A percentile compares a stretch with the other conserved stretches of the same genome.
These are phyloP conservation scores for Pseudobourletiella spinata DNA, from an alignment of 1,140 invertebrate species.

Conservation along the genomic window DNA sequence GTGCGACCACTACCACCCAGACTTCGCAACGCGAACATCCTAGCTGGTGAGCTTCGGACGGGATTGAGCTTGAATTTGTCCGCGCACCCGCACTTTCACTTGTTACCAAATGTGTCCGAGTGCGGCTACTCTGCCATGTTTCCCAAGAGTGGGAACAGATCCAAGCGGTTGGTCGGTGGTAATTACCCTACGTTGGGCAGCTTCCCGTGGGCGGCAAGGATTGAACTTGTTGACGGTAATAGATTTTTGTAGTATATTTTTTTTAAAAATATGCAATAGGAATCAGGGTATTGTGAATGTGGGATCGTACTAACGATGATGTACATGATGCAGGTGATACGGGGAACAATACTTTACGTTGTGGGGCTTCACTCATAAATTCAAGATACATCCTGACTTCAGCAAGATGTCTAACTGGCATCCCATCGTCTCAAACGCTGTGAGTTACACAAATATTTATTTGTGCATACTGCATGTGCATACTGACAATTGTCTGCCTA, in stretches of 20 bases:
- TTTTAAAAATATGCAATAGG: too few species aligned
- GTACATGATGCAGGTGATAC: slow-evolving; percentile 3
- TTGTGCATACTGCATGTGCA: background rate
- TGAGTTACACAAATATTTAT: slow-evolving; percentile 1
- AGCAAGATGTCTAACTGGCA: slow-evolving; percentile 5
- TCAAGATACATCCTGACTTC: slow-evolving; percentile 9
- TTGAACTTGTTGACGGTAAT: slow-evolving; percentile 1
- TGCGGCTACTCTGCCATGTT: slow-evolving; percentile 5
- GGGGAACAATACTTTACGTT: background rate
- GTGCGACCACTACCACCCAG: background rate
- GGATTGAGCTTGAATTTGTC: background rate
- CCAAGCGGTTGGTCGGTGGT: background rate
- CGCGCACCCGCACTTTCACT: background rate
- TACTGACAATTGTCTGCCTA: background rate
- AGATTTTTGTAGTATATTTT: background rate
- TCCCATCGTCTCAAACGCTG: background rate
- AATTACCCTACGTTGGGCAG: background rate
- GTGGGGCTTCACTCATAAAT: slow-evolving; percentile 12
- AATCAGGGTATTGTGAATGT: too few species aligned
- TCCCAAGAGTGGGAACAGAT: background rate
- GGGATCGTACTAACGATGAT: too few species aligned
- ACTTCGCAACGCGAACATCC: background rate
- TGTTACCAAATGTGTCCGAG: slow-evolving; percentile 1
- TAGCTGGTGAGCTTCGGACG: background rate
- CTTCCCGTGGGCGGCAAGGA: slow-evolving; percentile 5